These are phyloP conservation scores for Byasa hedistus DNA, from an alignment of 2,888 invertebrate species.

Conservation along the genomic window DNA sequence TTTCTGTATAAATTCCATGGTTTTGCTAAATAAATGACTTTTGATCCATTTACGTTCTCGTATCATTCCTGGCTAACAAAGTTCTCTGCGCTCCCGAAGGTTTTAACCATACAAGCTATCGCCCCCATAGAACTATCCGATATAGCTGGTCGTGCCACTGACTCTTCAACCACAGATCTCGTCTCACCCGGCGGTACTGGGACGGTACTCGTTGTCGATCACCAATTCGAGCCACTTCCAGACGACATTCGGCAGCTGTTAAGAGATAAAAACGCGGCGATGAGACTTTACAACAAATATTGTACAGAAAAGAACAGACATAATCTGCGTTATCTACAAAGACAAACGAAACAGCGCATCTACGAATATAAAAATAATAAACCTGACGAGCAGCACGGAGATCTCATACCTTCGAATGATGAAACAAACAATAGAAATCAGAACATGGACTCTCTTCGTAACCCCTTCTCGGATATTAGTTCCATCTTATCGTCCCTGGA, in stretches of 20 bases:
- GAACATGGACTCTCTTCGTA: too few species aligned
- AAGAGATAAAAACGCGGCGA: background rate
- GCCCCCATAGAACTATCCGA: too few species aligned
- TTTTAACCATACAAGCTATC: too few species aligned
- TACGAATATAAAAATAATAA: background rate
- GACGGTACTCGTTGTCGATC: background rate
- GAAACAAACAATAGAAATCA: too few species aligned
- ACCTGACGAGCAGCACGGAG: background rate
- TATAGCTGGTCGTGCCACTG: background rate
- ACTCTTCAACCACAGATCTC: background rate
- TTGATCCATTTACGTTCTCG: too few species aligned
- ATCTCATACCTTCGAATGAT: background rate
- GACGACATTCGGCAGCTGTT: background rate
- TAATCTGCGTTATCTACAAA: background rate
- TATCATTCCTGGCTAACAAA: too few species aligned
- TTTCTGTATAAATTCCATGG: too few species aligned
- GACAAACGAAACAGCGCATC: background rate
- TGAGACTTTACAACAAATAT: background rate
- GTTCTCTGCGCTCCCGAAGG: too few species aligned
- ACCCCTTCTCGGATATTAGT: too few species aligned
- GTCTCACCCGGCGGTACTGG: background rate
- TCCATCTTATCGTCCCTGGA: constrained; percentile 10
- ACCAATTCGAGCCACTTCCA: background rate
- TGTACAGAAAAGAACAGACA: background rate
- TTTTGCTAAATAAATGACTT: too few species aligned